Base-by-base conservation (phyloP, 2,888 invertebrate genomes). In the Netelia virgata region DNA sequence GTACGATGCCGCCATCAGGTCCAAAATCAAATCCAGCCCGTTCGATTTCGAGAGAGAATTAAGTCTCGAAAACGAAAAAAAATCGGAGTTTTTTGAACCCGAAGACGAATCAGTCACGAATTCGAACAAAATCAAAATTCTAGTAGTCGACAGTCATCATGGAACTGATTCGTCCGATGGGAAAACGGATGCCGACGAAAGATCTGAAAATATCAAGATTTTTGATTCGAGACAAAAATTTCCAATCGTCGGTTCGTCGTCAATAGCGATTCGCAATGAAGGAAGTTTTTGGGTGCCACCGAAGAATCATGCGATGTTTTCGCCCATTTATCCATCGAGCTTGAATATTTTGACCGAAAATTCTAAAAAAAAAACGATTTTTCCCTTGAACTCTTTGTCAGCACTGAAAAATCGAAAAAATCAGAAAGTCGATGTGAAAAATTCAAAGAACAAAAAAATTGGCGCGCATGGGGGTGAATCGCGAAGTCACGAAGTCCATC, bases 271-370 rank as follows among this genome's bases (percentile, higher is more conserved):
- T 36, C 69, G 75, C 63, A 57, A 50, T 70, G 74, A 70, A 11
- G 36, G 55, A 36, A 74, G 16, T n/a, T 80, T 79, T 28, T 76
- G 63, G 50, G 8, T 76, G 0, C 66, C 68, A 16, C 41, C 64
- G 6, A 79, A 36, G 41, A n/a, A 10, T 10, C 18, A 69, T 0
- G 61, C 64, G 0, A 66, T 81, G 43, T 72, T 69, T 64, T 83
- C 83, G 3, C 83, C 85, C 1, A 80, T 83, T 18, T 81, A 83
- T 81, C 74, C 83, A n/a, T 70, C 79, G 11, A 66, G 81, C 16
- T 70, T 78, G 23, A 83, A 86, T 9, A 28, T 70, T 0, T 8
- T 57, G 10, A 2, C 43, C 1, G 18, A 53, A 1, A 64, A 68
- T 50, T 11, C 18, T 1, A 3, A 20, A 0, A 73, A 41, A 9